phyloP scores from a whole-genome alignment of 2,113 vertebrate genomes.

The Tichodroma muraria region DNA sequence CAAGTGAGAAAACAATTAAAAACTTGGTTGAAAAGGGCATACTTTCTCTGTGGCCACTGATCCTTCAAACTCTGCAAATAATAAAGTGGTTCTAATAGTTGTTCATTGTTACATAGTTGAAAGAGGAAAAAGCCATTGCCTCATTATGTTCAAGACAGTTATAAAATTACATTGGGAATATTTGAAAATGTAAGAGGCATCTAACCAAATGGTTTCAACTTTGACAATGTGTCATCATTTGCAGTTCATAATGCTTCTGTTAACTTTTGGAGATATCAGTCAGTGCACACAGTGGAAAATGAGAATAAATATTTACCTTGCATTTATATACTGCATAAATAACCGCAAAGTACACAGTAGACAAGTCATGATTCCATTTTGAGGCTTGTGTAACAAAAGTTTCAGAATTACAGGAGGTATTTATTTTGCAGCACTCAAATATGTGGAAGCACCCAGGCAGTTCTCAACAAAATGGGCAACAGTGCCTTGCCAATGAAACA shows the following conservation, averaged over 20 bases:
- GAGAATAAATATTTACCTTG: conserved; percentile 53
- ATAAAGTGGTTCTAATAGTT: conserved; percentile 51
- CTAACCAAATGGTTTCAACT: conserved; percentile 24
- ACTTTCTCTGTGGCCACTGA: conserved; percentile 54
- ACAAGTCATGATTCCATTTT: not conserved
- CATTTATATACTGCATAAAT: conserved; percentile 10
- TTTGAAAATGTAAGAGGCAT: conserved; percentile 27
- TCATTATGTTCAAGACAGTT: conserved; percentile 32
- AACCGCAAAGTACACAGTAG: not conserved
- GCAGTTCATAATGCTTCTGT: conserved; percentile 22
- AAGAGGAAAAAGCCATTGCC: conserved; percentile 47
- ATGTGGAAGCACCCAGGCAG: not conserved
- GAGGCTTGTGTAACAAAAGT: not conserved
- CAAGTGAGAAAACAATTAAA: conserved; percentile 62
- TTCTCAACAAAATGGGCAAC: not conserved
- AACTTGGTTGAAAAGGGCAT: conserved; percentile 50
- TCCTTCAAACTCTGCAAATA: conserved; percentile 43
- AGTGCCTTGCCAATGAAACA: not conserved
- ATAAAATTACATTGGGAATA: conserved; percentile 27
- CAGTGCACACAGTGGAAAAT: conserved; percentile 20
- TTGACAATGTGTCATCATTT: conserved; percentile 30
- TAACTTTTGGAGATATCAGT: conserved; percentile 25
- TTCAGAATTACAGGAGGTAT: not conserved
- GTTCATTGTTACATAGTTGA: conserved; percentile 48
- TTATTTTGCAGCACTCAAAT: not conserved